phyloP scores from a whole-genome alignment of 1,140 invertebrate species.

The Drosophila nasuta region DNA sequence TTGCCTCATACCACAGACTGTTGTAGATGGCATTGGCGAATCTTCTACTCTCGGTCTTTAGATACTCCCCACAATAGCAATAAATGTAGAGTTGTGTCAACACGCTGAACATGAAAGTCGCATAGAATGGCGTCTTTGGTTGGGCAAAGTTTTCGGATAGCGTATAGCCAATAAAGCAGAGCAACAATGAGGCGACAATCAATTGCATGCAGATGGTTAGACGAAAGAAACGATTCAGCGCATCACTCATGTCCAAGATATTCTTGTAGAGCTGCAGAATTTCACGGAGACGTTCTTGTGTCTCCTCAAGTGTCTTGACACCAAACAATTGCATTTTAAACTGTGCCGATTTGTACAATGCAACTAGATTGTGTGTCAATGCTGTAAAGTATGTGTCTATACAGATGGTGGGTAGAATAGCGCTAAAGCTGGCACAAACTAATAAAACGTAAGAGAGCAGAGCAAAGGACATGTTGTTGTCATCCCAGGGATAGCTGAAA shows the following conservation, averaged over 20 bases:
- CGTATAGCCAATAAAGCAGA: conserved; percentile 53
- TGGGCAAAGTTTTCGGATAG: conserved; percentile 45
- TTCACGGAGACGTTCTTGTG: conserved; percentile 14
- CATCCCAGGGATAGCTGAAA: conserved; percentile 54
- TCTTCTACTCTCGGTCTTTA: conserved; percentile 50
- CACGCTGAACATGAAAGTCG: conserved; percentile 43
- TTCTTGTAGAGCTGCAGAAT: conserved; percentile 45
- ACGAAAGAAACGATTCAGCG: conserved; percentile 39
- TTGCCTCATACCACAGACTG: conserved; percentile 47
- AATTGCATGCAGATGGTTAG: conserved; percentile 54
- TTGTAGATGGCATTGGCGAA: conserved; percentile 62
- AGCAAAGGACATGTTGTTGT: conserved; percentile 20
- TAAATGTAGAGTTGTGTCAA: conserved; percentile 57
- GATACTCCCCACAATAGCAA: conserved; percentile 58
- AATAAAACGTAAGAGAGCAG: conserved; percentile 32
- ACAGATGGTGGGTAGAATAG: conserved; percentile 42
- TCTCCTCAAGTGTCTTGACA: not conserved
- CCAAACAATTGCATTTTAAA: conserved; percentile 33
- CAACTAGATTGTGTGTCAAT: conserved; percentile 54
- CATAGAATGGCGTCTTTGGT: conserved; percentile 55
- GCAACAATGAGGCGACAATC: conserved; percentile 48
- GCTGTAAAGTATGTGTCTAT: conserved; percentile 53
- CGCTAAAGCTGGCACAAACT: conserved; percentile 37
- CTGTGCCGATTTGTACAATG: conserved; percentile 55
- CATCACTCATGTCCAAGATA: conserved; percentile 47